These are phyloP conservation scores for Rhadinocentrus ornatus DNA, from an alignment of 2,797 vertebrate genomes.

Conservation along the genomic window DNA sequence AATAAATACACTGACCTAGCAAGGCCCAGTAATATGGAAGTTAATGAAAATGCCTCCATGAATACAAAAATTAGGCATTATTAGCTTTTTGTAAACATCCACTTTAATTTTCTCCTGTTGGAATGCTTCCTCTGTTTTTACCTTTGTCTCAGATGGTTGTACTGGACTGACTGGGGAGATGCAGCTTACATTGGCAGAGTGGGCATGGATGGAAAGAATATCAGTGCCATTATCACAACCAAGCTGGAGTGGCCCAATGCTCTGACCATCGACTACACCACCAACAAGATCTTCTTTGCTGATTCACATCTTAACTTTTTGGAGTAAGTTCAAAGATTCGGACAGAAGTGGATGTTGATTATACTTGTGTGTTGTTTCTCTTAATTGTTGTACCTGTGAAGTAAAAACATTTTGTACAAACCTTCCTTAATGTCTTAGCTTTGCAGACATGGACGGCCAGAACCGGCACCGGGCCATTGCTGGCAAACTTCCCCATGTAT, in stretches of 20 bases:
- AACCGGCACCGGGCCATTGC: constrained; percentile 77
- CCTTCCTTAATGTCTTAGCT: constrained; percentile 52
- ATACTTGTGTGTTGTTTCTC: background rate
- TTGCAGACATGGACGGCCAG: constrained; percentile 80
- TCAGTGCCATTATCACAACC: constrained; percentile 74
- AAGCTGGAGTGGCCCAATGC: constrained; percentile 81
- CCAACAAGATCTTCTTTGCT: constrained; percentile 82
- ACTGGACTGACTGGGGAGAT: constrained; percentile 81
- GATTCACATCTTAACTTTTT: constrained; percentile 80
- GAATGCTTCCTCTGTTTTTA: background rate
- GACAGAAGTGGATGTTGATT: background rate
- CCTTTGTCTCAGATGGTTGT: constrained; percentile 71
- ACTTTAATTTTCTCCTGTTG: background rate
- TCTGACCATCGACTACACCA: constrained; percentile 81
- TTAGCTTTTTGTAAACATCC: background rate
- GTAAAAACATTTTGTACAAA: background rate
- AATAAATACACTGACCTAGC: no score
- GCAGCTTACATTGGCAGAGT: constrained; percentile 75
- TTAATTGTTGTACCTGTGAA: background rate
- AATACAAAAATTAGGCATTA: background rate
- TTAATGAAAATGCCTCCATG: background rate
- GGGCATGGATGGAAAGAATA: constrained; percentile 78
- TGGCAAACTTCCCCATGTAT: constrained; percentile 79
- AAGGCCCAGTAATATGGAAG: background rate
- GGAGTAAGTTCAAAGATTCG: constrained; percentile 66